Evolutionary conservation across 2,113 vertebrate species (phyloP).

Genomic region (Aegypius monachus): DNA sequence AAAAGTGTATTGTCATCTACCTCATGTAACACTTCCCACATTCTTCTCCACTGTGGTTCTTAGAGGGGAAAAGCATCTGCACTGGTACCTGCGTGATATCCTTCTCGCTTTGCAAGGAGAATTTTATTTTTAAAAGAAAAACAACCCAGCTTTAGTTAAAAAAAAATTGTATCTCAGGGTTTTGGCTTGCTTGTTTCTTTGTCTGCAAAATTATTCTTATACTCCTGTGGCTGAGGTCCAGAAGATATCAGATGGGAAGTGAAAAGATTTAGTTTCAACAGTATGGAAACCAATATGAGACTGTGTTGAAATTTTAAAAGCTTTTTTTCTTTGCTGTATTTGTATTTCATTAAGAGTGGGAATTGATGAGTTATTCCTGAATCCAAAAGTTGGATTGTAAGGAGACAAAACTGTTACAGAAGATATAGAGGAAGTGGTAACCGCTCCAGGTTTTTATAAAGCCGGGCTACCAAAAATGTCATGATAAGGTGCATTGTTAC

Average conservation of each 20-base stretch:
- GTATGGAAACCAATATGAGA: background rate
- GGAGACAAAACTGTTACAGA: background rate
- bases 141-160: background rate
- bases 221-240: background rate
- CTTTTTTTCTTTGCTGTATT: background rate
- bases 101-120: background rate
- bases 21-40: accelerated
- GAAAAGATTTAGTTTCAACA: background rate
- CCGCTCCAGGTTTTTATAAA: background rate
- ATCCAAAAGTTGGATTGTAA: background rate
- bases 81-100: too few species aligned
- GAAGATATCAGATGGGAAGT: background rate
- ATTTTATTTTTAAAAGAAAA: background rate
- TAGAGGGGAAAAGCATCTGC: background rate
- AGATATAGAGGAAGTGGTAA: background rate
- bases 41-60: background rate
- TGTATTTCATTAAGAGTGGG: background rate
- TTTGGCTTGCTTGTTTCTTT: background rate
- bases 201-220: background rate
- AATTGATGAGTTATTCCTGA: background rate
- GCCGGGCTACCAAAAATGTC: background rate
- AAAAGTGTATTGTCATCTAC: background rate
- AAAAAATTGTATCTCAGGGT: background rate
- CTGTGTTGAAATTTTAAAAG: background rate
- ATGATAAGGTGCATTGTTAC: background rate